Evolutionary conservation across 2,888 invertebrate genomes (phyloP).

Genomic region (Diplolepis rosae): DNA sequence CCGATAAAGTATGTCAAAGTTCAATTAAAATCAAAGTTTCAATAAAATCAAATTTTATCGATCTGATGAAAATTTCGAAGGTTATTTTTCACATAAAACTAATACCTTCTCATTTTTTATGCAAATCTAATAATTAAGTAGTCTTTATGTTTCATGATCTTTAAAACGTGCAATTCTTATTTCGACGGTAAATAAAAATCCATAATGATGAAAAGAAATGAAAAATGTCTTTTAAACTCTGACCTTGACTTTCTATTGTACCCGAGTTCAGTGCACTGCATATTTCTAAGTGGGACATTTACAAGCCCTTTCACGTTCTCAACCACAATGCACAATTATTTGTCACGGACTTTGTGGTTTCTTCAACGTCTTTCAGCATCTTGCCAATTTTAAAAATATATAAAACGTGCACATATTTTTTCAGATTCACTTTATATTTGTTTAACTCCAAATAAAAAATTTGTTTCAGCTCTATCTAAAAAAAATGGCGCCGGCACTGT

Average conservation of each 20-base stretch:
- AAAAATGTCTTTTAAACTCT: slow-evolving; percentile 2
- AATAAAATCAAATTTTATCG: too few relatives aligned
- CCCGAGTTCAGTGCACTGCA: not conserved
- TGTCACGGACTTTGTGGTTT: slow-evolving; percentile 13
- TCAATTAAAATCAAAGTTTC: too few relatives aligned
- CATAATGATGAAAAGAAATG: too few relatives aligned
- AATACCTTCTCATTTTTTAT: too few relatives aligned
- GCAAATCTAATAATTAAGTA: too few relatives aligned
- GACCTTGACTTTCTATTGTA: slow-evolving; percentile 21
- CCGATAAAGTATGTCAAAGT: too few relatives aligned
- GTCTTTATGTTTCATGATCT: too few relatives aligned
- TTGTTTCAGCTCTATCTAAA: slow-evolving; percentile 51
- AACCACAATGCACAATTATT: slow-evolving; percentile 8
- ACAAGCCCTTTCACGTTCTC: slow-evolving; percentile 4
- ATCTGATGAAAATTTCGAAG: too few relatives aligned
- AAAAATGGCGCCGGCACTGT: slow-evolving; percentile 79
- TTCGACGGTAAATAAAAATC: not conserved
- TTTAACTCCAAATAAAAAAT: not conserved
- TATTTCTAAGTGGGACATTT: slow-evolving; percentile 15
- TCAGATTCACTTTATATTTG: not conserved
- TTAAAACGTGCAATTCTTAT: not conserved
- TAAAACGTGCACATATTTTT: not conserved
- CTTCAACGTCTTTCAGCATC: slow-evolving; percentile 5
- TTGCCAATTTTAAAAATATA: not conserved
- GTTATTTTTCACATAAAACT: too few relatives aligned